Conservation (phyloP, 1,140 invertebrate species). For the Drosophila pruinosa region DNA sequence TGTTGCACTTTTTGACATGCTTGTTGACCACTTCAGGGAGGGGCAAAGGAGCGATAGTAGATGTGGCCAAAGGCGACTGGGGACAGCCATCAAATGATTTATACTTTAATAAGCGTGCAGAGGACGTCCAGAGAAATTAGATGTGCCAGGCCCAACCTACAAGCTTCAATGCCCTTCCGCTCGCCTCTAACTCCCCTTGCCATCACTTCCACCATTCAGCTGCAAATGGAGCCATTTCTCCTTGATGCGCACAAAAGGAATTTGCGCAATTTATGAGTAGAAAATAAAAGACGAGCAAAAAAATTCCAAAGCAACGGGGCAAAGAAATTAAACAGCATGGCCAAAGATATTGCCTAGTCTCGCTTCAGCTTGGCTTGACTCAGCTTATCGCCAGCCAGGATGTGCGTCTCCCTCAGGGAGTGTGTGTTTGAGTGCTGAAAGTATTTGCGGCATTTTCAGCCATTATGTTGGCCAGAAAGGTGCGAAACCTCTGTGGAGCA, state of each 20-base stretch:
- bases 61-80: background rate
- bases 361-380: background rate
- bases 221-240: constrained; percentile 43
- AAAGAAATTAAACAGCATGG: constrained; percentile 67
- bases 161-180: background rate
- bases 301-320: constrained; percentile 64
- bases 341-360: constrained; percentile 32
- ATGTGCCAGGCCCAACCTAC: constrained; percentile 35
- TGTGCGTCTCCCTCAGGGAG: background rate
- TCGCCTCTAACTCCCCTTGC: background rate
- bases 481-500: constrained; percentile 53
- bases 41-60: background rate
- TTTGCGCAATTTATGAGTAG: constrained; percentile 75
- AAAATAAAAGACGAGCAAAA: constrained; percentile 13
- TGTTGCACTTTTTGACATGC: constrained; percentile 14
- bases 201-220: background rate
- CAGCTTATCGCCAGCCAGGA: constrained; percentile 4
- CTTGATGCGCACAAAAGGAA: constrained; percentile 68
- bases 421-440: constrained; percentile 34
- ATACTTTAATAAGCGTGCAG: constrained; percentile 75
- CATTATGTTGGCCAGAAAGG: constrained; percentile 60
- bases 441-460: constrained; percentile 67
- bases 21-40: background rate
- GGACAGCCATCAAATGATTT: constrained; percentile 60
- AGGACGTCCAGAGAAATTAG: constrained; percentile 73